These are phyloP conservation scores for Drosophila sturtevanti DNA, from an alignment of 1,140 invertebrate genomes.

Conservation along the genomic window DNA sequence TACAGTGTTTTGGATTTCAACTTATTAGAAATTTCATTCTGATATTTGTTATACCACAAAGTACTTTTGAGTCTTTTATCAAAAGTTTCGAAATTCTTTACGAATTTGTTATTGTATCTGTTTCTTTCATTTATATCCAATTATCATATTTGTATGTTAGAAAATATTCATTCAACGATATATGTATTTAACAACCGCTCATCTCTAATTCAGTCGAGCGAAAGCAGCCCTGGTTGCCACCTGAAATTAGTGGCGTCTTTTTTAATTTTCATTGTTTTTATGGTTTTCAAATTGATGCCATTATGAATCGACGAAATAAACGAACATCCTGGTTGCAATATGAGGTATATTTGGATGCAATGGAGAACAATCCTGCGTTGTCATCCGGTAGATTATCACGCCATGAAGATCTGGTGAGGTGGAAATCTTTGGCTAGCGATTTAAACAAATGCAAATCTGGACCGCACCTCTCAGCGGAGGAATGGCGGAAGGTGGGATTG, in stretches of 20 bases:
- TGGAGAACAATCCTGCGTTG: constrained; percentile 73
- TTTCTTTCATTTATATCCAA: no score
- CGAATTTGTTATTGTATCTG: no score
- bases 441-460: constrained; percentile 68
- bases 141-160: no score
- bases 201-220: neutral
- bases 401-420: constrained; percentile 63
- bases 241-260: constrained; percentile 32
- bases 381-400: constrained; percentile 61
- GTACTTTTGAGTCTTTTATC: no score
- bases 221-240: neutral
- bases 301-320: constrained; percentile 78
- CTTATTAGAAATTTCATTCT: no score
- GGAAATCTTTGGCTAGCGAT: constrained; percentile 70
- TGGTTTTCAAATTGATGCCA: constrained; percentile 16
- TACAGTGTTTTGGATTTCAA: no score
- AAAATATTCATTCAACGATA: no score
- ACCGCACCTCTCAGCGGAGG: constrained; percentile 71
- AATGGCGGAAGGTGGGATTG: constrained; percentile 73
- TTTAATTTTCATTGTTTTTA: constrained; percentile 30
- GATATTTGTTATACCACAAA: no score
- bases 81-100: no score
- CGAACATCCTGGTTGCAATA: constrained; percentile 75
- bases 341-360: constrained; percentile 72
- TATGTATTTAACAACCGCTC: neutral